Base-by-base conservation (phyloP, 1,140 invertebrate species). In the Pomacea maculata region DNA sequence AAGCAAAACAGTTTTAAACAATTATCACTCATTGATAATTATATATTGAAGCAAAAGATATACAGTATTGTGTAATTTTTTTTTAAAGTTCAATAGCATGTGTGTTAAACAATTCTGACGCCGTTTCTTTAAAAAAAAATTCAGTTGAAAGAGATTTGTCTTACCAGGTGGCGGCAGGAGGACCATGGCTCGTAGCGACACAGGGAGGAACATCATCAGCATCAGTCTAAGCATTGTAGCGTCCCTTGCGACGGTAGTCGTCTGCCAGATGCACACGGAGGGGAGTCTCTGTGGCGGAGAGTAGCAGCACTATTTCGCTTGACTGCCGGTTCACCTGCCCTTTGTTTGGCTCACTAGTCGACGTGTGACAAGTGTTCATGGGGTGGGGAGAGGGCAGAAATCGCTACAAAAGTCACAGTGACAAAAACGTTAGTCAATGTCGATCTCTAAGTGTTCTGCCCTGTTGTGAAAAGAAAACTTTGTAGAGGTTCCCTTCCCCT, bases 161-260 rank as follows among this genome's bases (percentile, higher is more conserved):
- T 72, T 72, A 72, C 71, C 71, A 29, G 71, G 71, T 17, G 71
- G 71, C 52, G 71, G 45, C 71, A 72, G 17, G 29, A 72, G 34
- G 17, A 72, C 34, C 71, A 72, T 72, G n/a, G 25, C 29, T 25
- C 52, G 17, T 17, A 72, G 10, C 9, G n/a, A 72, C 71, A 52
- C 71, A 19, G 34, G 71, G 15, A 72, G 71, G n/a, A 45, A 34
- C 17, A 45, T 45, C 25, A 34, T 5, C 17, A 72, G 25, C 29
- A 25, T 10, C 7, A 72, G 10, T 45, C 71, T 45, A 19, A 72
- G 9, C n/a, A 19, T 19, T 19, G 29, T 45, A 2, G 71, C 71
- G 29, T 45, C 52, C 34, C 52, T 72, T 19, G 29, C 1, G 17
- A 34, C 3, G 68, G 25, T 71, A 7, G 34, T 29, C 34, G 29